Evolutionary conservation across 2,113 vertebrate genomes (phyloP).

Genomic region (Isurus oxyrinchus): DNA sequence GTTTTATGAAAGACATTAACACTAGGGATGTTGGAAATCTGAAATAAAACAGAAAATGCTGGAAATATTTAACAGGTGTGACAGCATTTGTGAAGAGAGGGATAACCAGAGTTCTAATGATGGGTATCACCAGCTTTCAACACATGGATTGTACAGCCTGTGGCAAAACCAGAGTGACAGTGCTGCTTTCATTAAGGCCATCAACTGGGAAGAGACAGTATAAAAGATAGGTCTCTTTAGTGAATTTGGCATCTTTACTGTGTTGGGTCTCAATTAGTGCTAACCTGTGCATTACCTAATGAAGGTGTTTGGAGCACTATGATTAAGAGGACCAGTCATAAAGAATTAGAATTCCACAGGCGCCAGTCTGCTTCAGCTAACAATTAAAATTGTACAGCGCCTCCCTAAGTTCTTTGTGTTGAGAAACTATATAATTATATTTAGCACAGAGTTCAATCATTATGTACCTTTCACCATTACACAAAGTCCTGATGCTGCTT

Average conservation of each 20-base stretch:
- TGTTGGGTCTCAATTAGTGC: background rate
- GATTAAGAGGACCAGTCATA: constrained; percentile 9
- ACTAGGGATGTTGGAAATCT: too few relatives aligned
- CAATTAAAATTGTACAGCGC: constrained; percentile 17
- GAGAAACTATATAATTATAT: background rate
- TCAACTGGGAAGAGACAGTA: background rate
- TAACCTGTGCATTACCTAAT: background rate
- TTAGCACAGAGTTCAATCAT: background rate
- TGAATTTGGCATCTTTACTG: background rate
- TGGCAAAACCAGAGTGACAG: background rate
- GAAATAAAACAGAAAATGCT: too few relatives aligned
- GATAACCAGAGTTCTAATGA: too few relatives aligned
- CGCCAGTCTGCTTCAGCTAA: constrained; percentile 20
- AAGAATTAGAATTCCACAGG: background rate
- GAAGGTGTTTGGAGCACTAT: background rate
- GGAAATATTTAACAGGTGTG: too few relatives aligned
- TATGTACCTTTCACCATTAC: background rate
- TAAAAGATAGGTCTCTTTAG: background rate
- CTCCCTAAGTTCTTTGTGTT: background rate
- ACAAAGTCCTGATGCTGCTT: background rate
- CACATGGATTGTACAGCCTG: background rate
- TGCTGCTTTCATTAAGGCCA: background rate
- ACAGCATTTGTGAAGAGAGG: too few relatives aligned
- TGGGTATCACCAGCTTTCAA: background rate
- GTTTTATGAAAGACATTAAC: background rate